Percentiles rank a stretch among this genome's conserved stretches.
Evolutionary conservation across 1,140 invertebrate species (phyloP).

Genomic region (Eueides isabella): DNA sequence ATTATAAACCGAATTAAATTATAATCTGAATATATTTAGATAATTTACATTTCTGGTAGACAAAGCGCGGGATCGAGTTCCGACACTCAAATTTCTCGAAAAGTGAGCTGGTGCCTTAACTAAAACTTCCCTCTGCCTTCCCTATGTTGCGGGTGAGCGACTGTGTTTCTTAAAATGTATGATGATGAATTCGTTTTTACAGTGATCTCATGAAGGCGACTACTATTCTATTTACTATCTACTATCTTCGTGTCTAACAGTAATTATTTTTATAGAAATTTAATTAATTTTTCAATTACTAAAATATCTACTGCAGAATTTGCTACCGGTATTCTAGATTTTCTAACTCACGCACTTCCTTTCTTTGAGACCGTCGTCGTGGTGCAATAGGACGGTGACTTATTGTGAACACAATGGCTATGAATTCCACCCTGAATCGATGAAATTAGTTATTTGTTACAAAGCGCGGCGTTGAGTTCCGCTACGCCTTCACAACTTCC

Average conservation of each 20-base stretch:
- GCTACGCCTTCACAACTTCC: not conserved
- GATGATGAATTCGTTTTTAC: too few species aligned
- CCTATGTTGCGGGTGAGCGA: too few species aligned
- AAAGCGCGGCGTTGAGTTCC: not conserved
- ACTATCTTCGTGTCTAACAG: not conserved
- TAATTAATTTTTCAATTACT: not conserved
- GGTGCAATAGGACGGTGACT: not conserved
- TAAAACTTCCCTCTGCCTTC: too few species aligned
- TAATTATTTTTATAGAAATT: not conserved
- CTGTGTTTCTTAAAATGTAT: too few species aligned
- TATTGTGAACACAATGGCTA: not conserved
- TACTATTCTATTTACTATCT: too few species aligned
- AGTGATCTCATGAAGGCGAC: too few species aligned
- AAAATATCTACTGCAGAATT: not conserved
- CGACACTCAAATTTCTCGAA: too few species aligned
- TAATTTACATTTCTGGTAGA: too few species aligned
- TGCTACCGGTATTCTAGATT: slow-evolving; percentile 14
- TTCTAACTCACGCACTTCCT: not conserved
- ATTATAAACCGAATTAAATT: too few species aligned
- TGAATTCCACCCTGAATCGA: not conserved
- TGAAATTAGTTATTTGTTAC: not conserved
- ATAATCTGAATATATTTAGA: too few species aligned
- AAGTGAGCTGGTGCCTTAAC: too few species aligned
- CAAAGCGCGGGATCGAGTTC: too few species aligned
- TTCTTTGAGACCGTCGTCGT: not conserved